Evolutionary conservation across 1,140 invertebrate species (phyloP), one percentile per base, ranked within the genome.

Genomic region (Pomacea maculata): DNA sequence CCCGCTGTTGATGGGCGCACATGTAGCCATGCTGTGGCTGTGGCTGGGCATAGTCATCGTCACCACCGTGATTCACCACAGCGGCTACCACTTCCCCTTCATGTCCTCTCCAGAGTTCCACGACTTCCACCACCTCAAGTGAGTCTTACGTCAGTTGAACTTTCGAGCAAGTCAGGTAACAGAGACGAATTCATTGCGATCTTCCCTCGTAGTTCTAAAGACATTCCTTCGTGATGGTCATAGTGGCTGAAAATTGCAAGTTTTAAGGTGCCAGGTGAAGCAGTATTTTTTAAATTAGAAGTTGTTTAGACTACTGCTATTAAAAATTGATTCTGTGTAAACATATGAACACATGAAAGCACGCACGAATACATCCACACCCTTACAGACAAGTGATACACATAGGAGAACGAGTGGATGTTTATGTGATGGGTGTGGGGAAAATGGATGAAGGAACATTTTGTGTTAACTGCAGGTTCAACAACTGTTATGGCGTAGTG

Each of bases 61-160:
- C 11, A 95, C 94, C 8, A 97, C 96, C 0, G 92, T 96, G 2
- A 96, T 96, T 87, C 94, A 95, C 52, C 96, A 97, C 87, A 96
- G 95, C 71, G 96, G 96, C 15, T 97, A 97, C 87, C 96, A 97
- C 91, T 92, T 97, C 84, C 96, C 96, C 0, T 95, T 96, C 85
- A 94, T 97, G 86, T 95, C 95, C 19, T 96, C 95, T 25, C 95
- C 96, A 19, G 96, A 97, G 91, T 95, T 95, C 8, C 96, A 97
- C 87, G 96, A 97, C 91, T 97, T 95, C 90, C 96, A 97, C 91
- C 96, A 97, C 91, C 55, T 89, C 29, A 89, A 89, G 89, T 90
- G 95, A 96, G 96, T 96, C 91, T 64, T 29, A n/a, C 25, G 34
- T 45, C 34, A 45, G 34, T 45, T 45, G 34, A 45, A 45, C 34